Conservation (phyloP, 2,888 invertebrate species). For the Caenorhabditis wallacei region DNA sequence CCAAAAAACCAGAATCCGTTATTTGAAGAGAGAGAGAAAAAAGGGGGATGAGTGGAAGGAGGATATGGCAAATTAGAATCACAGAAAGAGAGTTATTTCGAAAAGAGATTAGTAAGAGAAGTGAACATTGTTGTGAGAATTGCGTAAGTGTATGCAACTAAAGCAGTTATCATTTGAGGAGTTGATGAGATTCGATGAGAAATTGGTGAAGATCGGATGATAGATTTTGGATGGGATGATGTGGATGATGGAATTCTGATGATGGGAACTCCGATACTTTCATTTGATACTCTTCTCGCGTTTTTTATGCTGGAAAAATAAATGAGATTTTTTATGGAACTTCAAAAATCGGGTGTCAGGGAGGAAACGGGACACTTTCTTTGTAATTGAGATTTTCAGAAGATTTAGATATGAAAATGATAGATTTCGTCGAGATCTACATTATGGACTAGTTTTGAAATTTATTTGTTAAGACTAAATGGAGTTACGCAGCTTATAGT, state of each 20-base stretch:
- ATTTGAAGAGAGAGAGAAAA: background rate
- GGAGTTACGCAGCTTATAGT: too few species aligned
- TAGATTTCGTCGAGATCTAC: too few species aligned
- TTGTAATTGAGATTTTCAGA: too few species aligned
- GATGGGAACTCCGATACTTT: slow-evolving; percentile 29
- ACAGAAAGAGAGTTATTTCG: background rate
- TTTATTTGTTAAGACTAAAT: too few species aligned
- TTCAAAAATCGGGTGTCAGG: too few species aligned
- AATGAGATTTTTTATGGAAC: background rate
- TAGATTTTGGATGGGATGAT: background rate
- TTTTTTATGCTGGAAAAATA: slow-evolving; percentile 19
- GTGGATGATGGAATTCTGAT: background rate
- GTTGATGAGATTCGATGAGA: slow-evolving; percentile 45
- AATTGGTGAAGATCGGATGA: slow-evolving; percentile 10
- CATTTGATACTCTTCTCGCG: slow-evolving; percentile 9
- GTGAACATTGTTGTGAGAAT: slow-evolving; percentile 47
- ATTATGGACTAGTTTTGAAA: too few species aligned
- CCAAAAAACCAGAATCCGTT: slow-evolving; percentile 21
- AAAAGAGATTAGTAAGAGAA: slow-evolving; percentile 45
- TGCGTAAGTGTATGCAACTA: slow-evolving; percentile 43
- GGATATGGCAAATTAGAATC: slow-evolving; percentile 26
- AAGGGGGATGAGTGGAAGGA: background rate
- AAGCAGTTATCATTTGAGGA: slow-evolving; percentile 52
- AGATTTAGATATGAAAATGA: too few species aligned
- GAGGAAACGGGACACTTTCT: too few species aligned